Percentiles rank a stretch among this genome's conserved stretches.
Evolutionary conservation across 2,888 invertebrate species (phyloP).

Genomic region (Drosophila mayaguana): DNA sequence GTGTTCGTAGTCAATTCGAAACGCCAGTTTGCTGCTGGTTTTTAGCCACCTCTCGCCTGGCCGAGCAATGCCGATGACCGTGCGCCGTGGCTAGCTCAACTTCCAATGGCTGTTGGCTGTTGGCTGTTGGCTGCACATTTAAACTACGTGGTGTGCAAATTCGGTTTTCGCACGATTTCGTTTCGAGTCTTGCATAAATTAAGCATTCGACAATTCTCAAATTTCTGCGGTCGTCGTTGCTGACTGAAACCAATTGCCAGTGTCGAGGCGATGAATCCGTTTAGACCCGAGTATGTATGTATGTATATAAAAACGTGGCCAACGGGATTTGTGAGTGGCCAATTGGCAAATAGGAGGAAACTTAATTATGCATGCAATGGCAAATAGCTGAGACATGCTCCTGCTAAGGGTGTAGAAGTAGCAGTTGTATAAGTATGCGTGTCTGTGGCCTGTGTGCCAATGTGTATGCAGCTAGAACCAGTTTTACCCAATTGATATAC

Average conservation of each 20-base stretch:
- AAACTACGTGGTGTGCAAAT: slow-evolving; percentile 62
- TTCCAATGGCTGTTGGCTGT: background rate
- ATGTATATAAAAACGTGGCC: slow-evolving; percentile 4
- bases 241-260: slow-evolving; percentile 21
- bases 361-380: slow-evolving; percentile 56
- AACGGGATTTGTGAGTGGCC: slow-evolving; percentile 1
- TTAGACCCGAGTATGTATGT: slow-evolving; percentile 6
- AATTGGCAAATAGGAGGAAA: slow-evolving; percentile 15
- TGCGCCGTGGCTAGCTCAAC: slow-evolving; percentile 1
- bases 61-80: slow-evolving; percentile 23
- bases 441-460: background rate
- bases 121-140: slow-evolving; percentile 20
- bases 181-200: slow-evolving; percentile 71
- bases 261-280: slow-evolving; percentile 15
- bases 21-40: no score
- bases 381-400: slow-evolving; percentile 38
- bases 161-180: slow-evolving; percentile 73
- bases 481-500: slow-evolving; percentile 56
- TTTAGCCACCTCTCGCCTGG: slow-evolving; percentile 25
- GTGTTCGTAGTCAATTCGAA: slow-evolving; percentile 16
- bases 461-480: background rate
- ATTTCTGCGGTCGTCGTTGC: slow-evolving; percentile 33
- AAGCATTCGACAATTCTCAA: slow-evolving; percentile 51
- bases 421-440: background rate
- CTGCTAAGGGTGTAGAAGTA: background rate